A percentile compares a stretch with the other conserved stretches of the same genome.
These are phyloP conservation scores for Chymomyza caudatula DNA, from an alignment of 2,888 invertebrate species.

Conservation along the genomic window DNA sequence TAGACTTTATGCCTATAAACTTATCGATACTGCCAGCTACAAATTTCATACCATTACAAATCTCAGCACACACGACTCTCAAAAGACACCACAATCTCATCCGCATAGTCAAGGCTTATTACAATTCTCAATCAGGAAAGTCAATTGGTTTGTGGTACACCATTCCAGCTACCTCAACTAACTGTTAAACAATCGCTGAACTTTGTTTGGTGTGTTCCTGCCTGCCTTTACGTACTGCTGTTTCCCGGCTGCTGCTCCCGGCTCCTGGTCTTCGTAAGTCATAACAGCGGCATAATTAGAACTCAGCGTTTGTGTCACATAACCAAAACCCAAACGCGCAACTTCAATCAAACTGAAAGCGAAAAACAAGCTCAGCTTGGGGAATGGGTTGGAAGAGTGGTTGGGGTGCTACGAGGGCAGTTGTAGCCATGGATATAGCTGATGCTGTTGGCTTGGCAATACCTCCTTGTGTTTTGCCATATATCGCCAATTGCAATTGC, in stretches of 20 bases:
- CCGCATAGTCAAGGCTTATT: background rate
- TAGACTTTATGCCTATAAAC: too few species aligned
- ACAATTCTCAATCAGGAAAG: background rate
- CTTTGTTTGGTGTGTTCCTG: background rate
- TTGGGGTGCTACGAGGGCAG: background rate
- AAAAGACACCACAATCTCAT: background rate
- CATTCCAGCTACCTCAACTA: background rate
- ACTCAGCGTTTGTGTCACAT: background rate
- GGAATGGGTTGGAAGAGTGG: background rate
- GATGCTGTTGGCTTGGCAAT: background rate
- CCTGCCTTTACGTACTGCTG: background rate
- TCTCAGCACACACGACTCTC: background rate
- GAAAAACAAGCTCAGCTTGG: background rate
- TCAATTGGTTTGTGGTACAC: too few species aligned
- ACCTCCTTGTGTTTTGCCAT: background rate
- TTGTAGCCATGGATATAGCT: background rate
- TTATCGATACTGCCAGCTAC: too few species aligned
- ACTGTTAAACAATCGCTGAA: background rate
- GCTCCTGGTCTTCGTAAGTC: background rate
- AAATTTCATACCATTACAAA: too few species aligned
- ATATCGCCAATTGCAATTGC: slow-evolving; percentile 64
- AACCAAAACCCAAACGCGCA: background rate
- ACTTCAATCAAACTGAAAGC: background rate
- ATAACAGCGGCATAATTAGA: background rate
- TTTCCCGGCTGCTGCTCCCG: background rate